Conservation (phyloP, 2,888 invertebrate species). For the Leucozona laternaria region DNA sequence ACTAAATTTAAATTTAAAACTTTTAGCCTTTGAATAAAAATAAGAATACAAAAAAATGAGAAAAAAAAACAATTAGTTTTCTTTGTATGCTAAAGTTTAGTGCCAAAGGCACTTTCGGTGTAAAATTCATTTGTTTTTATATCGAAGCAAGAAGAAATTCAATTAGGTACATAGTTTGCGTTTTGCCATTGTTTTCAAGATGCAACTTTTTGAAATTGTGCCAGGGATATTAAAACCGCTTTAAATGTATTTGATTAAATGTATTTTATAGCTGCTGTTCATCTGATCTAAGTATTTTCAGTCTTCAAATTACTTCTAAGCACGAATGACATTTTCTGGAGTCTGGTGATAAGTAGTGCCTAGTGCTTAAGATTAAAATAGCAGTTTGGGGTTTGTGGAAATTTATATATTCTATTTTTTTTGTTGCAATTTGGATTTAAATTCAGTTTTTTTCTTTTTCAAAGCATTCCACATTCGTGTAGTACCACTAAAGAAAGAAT, state of each 20-base stretch:
- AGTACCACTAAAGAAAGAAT: too few species aligned
- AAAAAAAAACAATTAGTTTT: conserved; percentile 23
- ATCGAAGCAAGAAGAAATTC: background rate
- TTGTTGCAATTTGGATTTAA: too few species aligned
- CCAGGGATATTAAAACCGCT: conserved; percentile 31
- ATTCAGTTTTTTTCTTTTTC: too few species aligned
- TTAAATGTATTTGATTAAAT: background rate
- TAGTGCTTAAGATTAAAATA: too few species aligned
- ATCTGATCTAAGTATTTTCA: background rate
- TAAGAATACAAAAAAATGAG: background rate
- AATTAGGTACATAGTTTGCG: background rate
- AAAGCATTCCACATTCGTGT: too few species aligned
- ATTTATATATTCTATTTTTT: too few species aligned
- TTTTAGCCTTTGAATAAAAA: conserved; percentile 22
- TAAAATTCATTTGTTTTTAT: conserved; percentile 15
- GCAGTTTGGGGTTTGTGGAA: too few species aligned
- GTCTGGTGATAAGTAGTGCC: background rate
- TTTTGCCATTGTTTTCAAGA: conserved; percentile 33
- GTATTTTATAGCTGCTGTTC: background rate
- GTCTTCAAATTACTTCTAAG: background rate
- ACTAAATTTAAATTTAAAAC: conserved; percentile 42
- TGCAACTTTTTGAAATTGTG: conserved; percentile 13
- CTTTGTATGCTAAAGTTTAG: conserved; percentile 35
- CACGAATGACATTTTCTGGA: background rate
- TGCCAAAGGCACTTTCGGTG: conserved; percentile 15